These are phyloP conservation scores for Xiphophorus couchianus DNA, from an alignment of 2,113 vertebrate species.

Conservation along the genomic window DNA sequence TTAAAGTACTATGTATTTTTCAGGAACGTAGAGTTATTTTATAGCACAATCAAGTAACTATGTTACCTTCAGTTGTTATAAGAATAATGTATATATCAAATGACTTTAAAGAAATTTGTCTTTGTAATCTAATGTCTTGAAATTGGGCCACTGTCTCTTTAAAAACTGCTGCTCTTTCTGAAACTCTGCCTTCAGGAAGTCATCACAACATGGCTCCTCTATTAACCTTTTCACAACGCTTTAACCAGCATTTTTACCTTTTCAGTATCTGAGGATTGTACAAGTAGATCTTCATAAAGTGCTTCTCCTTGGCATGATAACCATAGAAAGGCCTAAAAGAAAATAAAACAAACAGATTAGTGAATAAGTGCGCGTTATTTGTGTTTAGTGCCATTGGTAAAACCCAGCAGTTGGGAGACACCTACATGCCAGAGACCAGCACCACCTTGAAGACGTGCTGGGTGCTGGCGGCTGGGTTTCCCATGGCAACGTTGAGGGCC, in stretches of 20 bases:
- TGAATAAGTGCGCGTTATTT: not conserved
- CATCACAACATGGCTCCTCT: too few relatives aligned
- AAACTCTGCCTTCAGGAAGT: too few relatives aligned
- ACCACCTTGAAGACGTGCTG: conserved; percentile 97
- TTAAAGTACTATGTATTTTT: too few relatives aligned
- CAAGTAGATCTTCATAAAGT: conserved; percentile 98
- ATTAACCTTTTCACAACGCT: too few relatives aligned
- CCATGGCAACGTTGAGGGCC: conserved; percentile 95
- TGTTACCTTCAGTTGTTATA: too few relatives aligned
- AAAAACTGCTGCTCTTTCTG: too few relatives aligned
- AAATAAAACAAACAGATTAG: not conserved
- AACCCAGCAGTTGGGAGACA: conserved; percentile 23
- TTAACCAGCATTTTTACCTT: conserved; percentile 78
- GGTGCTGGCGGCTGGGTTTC: conserved; percentile 88
- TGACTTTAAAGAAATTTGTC: too few relatives aligned
- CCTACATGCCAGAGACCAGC: conserved; percentile 97
- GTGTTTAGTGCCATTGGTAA: not conserved
- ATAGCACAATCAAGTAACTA: too few relatives aligned
- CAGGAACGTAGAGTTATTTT: too few relatives aligned
- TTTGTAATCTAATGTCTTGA: too few relatives aligned
- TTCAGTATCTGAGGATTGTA: conserved; percentile 98
- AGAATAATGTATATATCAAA: too few relatives aligned
- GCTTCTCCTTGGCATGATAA: conserved; percentile 93
- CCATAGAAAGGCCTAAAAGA: conserved; percentile 95
- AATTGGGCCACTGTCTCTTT: too few relatives aligned